Evolutionary conservation across 2,888 invertebrate species (phyloP), one percentile per base, ranked within the genome.

Genomic region (Drosophila melanosoma): DNA sequence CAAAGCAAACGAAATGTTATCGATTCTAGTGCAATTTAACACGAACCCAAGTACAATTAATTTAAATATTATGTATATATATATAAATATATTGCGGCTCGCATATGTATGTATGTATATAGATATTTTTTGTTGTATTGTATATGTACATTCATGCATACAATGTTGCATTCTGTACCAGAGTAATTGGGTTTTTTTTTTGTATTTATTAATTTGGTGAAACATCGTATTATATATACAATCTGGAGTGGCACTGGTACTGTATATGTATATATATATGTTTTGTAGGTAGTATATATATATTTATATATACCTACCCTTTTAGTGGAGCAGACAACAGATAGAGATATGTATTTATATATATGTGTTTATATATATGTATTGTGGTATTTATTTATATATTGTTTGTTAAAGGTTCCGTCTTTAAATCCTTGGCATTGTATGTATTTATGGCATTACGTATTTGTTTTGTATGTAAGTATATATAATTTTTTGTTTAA

Each of bases 111-210:
- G 33, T 32, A 5, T 62, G 4, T 53, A 53, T 54, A 29, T 36
- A 40, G n/a, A 11, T 23, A 29, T 12, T 36, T 40, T 40, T 12
- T 36, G 36, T 40, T 60, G 26, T 58, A 26, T 56, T 60, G 26
- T 70, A 38, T 63, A 54, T 66, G 62, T 58, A 69, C 48, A 84
- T 69, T 66, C 87, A 87, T 83, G 84, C 83, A 83, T 65, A 79
- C 69, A 67, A 62, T 69, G 61, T 69, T 62, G 69, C 74, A 81
- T 67, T 74, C 58, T 71, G 70, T 76, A 76, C 71, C 59, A 60
- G 62, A 61, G 60, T 63, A 64, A 53, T 23, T 20, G 53, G 35
- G 23, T 45, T 45, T 29, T 38, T 38, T 17, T 11, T 57, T 40
- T n/a, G 15, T 66, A 23, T 66, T 42, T 35, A 26, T 33, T 12